Evolutionary conservation across 2,113 vertebrate genomes (phyloP).

Genomic region (Clarias gariepinus): DNA sequence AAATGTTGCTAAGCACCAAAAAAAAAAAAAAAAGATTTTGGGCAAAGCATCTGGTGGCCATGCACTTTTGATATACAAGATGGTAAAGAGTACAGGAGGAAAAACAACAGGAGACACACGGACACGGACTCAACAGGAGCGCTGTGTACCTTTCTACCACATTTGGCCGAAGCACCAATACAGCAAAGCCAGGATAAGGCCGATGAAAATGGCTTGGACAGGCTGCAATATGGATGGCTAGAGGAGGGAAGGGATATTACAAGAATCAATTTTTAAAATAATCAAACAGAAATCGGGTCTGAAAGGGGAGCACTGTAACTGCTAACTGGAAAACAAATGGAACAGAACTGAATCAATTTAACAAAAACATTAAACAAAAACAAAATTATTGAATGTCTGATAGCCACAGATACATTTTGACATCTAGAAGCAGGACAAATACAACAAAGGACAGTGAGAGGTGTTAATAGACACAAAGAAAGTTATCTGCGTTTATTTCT

Average conservation of each 20-base stretch:
- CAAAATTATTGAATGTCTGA: constrained; percentile 18
- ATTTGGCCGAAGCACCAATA: constrained; percentile 99
- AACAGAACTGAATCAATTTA: constrained; percentile 17
- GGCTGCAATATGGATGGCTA: constrained; percentile 99
- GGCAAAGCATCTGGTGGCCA: constrained; percentile 61
- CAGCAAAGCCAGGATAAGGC: constrained; percentile 99
- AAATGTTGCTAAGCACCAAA: constrained; percentile 37
- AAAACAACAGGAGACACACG: constrained; percentile 76
- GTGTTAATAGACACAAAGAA: constrained; percentile 30
- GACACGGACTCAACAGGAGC: constrained; percentile 81
- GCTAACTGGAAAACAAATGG: constrained; percentile 67
- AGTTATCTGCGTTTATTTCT: neutral
- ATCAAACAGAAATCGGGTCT: constrained; percentile 57
- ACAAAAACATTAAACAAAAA: constrained; percentile 24
- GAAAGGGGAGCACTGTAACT: constrained; percentile 24
- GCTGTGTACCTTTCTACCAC: constrained; percentile 99
- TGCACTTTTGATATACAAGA: constrained; percentile 76
- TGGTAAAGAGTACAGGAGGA: constrained; percentile 73
- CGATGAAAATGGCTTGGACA: constrained; percentile 99
- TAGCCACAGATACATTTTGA: constrained; percentile 40
- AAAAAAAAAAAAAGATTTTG: constrained; percentile 45
- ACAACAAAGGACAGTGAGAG: constrained; percentile 29
- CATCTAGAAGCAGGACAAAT: constrained; percentile 42
- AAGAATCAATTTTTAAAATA: constrained; percentile 81
- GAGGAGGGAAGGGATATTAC: constrained; percentile 89